phyloP scores from a whole-genome alignment of 2,113 vertebrate genomes.

The Heptranchias perlo region DNA sequence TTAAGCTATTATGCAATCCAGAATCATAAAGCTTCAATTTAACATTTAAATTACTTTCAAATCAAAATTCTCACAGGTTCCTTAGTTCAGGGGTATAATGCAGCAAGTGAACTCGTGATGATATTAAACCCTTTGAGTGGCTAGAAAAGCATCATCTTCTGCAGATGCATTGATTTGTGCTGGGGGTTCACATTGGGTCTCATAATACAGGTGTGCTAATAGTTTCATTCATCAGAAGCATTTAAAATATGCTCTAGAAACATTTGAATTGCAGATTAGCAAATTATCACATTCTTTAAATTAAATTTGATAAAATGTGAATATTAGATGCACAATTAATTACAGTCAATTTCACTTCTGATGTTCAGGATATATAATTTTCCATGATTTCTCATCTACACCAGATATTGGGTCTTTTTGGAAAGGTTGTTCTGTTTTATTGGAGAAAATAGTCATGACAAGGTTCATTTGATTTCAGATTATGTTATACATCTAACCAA shows the following conservation, averaged over 20 bases:
- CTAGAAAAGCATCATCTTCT: neutral
- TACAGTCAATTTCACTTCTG: neutral
- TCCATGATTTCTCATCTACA: neutral
- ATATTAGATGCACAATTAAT: neutral
- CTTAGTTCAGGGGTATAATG: neutral
- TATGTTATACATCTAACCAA: neutral
- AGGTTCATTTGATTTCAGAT: neutral
- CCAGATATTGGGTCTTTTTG: neutral
- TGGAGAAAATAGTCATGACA: neutral
- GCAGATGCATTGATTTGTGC: neutral
- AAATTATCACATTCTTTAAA: slow-evolving; percentile 2
- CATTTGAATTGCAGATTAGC: neutral
- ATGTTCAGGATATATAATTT: neutral
- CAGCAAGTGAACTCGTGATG: neutral
- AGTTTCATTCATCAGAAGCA: neutral
- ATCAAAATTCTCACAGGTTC: slow-evolving; percentile 17
- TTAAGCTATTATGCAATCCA: neutral
- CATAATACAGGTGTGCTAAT: neutral
- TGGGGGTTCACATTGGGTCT: neutral
- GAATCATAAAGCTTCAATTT: slow-evolving; percentile 3
- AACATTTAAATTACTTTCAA: slow-evolving; percentile 11
- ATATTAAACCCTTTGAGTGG: neutral
- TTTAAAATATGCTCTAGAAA: neutral
- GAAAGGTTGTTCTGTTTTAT: neutral
- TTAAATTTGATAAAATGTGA: neutral